Evolutionary conservation across 2,797 vertebrate species (phyloP), one percentile per base, ranked within the genome.

Genomic region (Mareca penelope): DNA sequence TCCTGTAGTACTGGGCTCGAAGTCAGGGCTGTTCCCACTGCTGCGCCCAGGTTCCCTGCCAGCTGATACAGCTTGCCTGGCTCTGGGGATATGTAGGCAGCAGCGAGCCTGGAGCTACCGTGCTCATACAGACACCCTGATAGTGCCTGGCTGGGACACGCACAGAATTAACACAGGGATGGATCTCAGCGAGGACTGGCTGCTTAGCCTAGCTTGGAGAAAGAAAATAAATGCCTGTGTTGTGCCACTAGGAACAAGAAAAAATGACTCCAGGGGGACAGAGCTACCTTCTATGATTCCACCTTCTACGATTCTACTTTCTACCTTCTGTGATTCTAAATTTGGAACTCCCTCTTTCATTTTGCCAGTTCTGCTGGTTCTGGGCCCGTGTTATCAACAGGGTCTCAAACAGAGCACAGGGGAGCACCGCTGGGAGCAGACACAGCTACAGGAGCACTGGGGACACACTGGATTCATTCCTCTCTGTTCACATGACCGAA

Each of bases 401-500:
- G 4, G 10, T 55, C 29, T 80, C n/a, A 29, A 57, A 39, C 0
- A 61, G 35, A 48, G 37, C 5, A 12, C 2, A 10, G 22, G 15
- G 12, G 33, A 87, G 37, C 31, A 35, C 40, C 39, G 19, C 10
- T n/a, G 26, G 53, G 65, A 59, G 67, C 52, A 83, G 65, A 6
- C 17, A 40, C 29, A 53, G 76, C 40, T 29, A 5, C 12, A n/a
- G 42, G 17, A 44, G 4, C 7, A 1, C 6, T n/a, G 46, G 31
- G 16, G 10, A 31, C 31, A 17, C 63, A 4, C 13, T 29, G 33
- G 15, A 17, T 57, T 80, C 42, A 7, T 33, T 86, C 22, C 46
- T 63, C 14, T 79, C 63, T 70, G 28, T 39, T 77, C 37, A 16
- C 0, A 0, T 23, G 28, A 28, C 33, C 1, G 1, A 37, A 69